phyloP scores from a whole-genome alignment of 2,888 invertebrate species.

The Drosophila nigritarsus region DNA sequence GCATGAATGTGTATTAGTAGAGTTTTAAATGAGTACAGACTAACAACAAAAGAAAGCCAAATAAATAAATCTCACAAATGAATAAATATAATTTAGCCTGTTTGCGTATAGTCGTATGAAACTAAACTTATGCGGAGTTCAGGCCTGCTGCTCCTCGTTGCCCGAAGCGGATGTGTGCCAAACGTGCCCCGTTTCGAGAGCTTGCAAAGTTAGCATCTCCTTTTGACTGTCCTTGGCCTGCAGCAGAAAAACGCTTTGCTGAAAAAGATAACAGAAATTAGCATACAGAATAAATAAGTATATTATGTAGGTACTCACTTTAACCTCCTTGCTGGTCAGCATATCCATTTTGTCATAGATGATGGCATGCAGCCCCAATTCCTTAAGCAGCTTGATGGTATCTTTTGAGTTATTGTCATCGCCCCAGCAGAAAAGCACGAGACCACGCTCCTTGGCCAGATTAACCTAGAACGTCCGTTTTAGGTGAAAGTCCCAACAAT shows the following conservation, averaged over 20 bases:
- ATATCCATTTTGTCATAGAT: slow-evolving; percentile 97
- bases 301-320: slow-evolving; percentile 66
- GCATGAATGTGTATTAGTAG: slow-evolving; percentile 22
- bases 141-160: slow-evolving; percentile 63
- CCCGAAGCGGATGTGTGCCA: slow-evolving; percentile 65
- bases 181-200: slow-evolving; percentile 81
- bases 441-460: slow-evolving; percentile 91
- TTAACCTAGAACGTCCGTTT: slow-evolving; percentile 87
- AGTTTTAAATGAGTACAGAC: slow-evolving; percentile 22
- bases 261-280: slow-evolving; percentile 31
- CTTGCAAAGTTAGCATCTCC: slow-evolving; percentile 83
- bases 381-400: slow-evolving; percentile 93
- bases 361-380: slow-evolving; percentile 96
- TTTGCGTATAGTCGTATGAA: slow-evolving; percentile 4
- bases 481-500: slow-evolving; percentile 40
- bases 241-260: slow-evolving; percentile 93
- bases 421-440: slow-evolving; percentile 98
- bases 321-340: slow-evolving; percentile 83
- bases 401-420: slow-evolving; percentile 96
- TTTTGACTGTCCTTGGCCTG: slow-evolving; percentile 91
- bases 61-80: slow-evolving; percentile 13
- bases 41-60: slow-evolving; percentile 8
- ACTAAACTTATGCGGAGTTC: slow-evolving; percentile 22
- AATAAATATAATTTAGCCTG: slow-evolving; percentile 5
- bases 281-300: neutral